Percentiles rank a stretch among this genome's conserved stretches.
Evolutionary conservation across 64 coral and sea anemone species (phyloP).

Genomic region (Montipora sp.): DNA sequence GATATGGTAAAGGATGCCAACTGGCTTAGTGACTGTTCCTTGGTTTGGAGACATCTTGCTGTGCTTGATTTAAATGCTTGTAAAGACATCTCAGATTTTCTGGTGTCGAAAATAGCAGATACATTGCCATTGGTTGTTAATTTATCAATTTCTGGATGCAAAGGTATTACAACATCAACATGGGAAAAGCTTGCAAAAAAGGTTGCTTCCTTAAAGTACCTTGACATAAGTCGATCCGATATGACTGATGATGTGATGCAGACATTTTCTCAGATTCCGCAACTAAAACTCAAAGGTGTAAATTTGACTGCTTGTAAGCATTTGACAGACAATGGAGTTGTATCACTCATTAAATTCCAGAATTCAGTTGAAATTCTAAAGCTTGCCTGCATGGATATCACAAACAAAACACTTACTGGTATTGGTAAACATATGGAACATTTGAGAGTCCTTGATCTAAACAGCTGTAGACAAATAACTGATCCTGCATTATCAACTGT

Average conservation of each 20-base stretch:
- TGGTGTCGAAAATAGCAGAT: constrained; percentile 65
- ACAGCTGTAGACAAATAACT: constrained; percentile 88
- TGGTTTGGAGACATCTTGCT: constrained; percentile 4
- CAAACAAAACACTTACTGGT: constrained; percentile 74
- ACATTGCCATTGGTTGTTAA: constrained; percentile 44
- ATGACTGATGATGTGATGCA: constrained; percentile 80
- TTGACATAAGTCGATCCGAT: constrained; percentile 92
- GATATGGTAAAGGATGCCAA: constrained; percentile 53
- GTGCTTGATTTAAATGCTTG: constrained; percentile 72
- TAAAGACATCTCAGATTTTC: constrained; percentile 65
- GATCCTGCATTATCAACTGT: constrained; percentile 64
- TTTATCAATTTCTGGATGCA: constrained; percentile 79
- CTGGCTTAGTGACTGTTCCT: constrained; percentile 59
- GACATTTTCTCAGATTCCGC: constrained; percentile 74
- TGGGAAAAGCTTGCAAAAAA: constrained; percentile 69
- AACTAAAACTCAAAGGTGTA: constrained; percentile 62
- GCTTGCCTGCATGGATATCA: constrained; percentile 85
- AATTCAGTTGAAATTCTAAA: constrained; percentile 68
- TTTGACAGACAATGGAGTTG: constrained; percentile 82
- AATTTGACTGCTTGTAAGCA: constrained; percentile 86
- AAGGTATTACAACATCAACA: constrained; percentile 51
- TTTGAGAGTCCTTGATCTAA: constrained; percentile 74
- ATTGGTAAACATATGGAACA: constrained; percentile 75
- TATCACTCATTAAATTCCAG: constrained; percentile 81
- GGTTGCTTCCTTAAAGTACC: constrained; percentile 38